phyloP scores from a whole-genome alignment of 1,140 invertebrate genomes.

The Latrodectus geometricus region DNA sequence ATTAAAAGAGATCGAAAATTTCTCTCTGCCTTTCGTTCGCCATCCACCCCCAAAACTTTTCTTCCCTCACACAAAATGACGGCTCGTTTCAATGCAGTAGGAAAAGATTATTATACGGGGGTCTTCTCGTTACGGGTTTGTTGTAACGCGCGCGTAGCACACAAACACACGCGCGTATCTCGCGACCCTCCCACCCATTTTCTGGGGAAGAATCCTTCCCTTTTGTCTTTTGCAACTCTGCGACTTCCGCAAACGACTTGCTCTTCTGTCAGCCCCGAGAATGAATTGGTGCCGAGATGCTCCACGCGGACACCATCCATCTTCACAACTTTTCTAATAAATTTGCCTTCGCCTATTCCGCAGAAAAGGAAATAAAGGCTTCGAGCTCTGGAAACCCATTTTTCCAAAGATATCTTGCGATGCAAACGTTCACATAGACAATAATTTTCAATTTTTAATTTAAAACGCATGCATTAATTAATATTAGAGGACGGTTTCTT shows the following conservation, averaged over 20 bases:
- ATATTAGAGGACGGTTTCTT: too few species aligned
- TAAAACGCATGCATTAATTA: too few species aligned
- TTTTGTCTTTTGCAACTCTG: neutral
- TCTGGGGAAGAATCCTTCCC: neutral
- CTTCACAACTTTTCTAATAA: neutral
- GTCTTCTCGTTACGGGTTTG: slow-evolving; percentile 4
- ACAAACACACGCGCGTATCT: neutral
- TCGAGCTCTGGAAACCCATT: neutral
- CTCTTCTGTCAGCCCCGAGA: neutral
- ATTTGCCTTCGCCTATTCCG: neutral
- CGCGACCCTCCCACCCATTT: neutral
- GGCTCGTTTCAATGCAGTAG: slow-evolving; percentile 5
- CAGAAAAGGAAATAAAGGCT: too few species aligned
- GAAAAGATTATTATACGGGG: slow-evolving; percentile 34
- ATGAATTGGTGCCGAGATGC: neutral
- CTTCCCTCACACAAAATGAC: slow-evolving; percentile 33
- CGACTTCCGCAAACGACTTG: neutral
- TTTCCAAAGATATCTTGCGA: neutral
- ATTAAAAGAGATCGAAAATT: slow-evolving; percentile 62
- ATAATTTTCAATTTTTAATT: too few species aligned
- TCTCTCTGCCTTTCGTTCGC: slow-evolving; percentile 14
- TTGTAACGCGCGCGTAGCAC: neutral
- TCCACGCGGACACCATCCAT: neutral
- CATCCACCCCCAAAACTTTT: slow-evolving; percentile 28
- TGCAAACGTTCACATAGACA: too few species aligned